These are phyloP conservation scores for Mormyrus proboscirostris DNA, from an alignment of 2,797 vertebrate species.

Conservation along the genomic window DNA sequence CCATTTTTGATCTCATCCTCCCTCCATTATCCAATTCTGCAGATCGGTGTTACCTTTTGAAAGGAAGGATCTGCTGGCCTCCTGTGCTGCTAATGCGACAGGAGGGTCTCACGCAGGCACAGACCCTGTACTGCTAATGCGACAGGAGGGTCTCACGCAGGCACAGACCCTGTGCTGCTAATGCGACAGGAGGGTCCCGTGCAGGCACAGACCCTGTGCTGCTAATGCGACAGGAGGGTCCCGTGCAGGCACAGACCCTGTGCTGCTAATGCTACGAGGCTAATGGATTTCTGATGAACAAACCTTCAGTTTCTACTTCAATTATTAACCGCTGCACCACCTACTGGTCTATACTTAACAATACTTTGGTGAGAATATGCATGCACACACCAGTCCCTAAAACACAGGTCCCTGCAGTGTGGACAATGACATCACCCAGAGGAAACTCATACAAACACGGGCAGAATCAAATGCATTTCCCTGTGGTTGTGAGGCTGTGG, in stretches of 20 bases:
- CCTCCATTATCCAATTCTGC: slow-evolving; percentile 41
- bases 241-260: neutral
- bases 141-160: neutral
- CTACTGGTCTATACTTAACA: neutral
- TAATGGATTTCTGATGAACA: neutral
- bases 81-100: neutral
- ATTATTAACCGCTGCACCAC: neutral
- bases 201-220: neutral
- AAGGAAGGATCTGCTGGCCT: slow-evolving; percentile 35
- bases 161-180: neutral
- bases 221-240: neutral
- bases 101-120: neutral
- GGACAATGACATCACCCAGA: neutral
- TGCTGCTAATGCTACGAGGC: neutral
- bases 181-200: neutral
- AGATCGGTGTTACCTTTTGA: slow-evolving; percentile 20
- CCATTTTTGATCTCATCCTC: slow-evolving; percentile 33
- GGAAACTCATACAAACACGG: neutral
- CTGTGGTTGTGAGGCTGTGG: neutral
- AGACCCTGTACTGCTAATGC: neutral
- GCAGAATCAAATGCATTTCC: neutral
- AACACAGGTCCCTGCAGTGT: neutral
- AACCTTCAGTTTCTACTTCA: neutral
- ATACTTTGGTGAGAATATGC: neutral
- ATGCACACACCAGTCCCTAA: neutral